Evolutionary conservation across 2,113 vertebrate genomes (phyloP), one percentile per base, ranked within the genome.

Genomic region (Gallinago jamesoni): DNA sequence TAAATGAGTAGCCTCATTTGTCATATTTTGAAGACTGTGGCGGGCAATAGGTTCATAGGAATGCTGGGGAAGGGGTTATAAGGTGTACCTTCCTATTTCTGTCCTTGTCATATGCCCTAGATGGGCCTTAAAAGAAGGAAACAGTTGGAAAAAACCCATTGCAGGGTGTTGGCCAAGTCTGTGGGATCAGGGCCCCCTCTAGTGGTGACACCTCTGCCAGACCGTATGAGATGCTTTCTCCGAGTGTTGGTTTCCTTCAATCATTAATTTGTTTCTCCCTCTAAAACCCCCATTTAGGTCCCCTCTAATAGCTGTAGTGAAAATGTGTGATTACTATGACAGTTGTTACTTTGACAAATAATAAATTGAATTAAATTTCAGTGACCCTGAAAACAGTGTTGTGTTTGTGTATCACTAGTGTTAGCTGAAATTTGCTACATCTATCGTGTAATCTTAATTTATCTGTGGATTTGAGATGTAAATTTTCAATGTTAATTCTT

Each of bases 151-250:
- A 6, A 78, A 4, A 37, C 3, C 1, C 1, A 7, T 22, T 53
- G 4, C 6, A 1, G 67, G 7, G 4, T 52, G 24, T 33, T 22
- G 64, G 27, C 16, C 16, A 2, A 19, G 57, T 84, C 39, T 31
- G 57, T 89, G 92, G 47, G 69, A 24, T 69, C 14, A 48, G 89
- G 41, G 2, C 94, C 28, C 96, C 96, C 94, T 95, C 96, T 97
- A 91, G 96, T 47, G 96, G 95, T 73, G 74, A 31, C 66, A 41
- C 8, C 30, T n/a, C 59, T 59, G 35, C 43, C 50, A 23, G 75
- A 5, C 43, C 25, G 3, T 6, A 0, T 0, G 1, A n/a, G 10
- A 3, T 31, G 6, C 37, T 69, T 20, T 50, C 15, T 47, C 19
- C 2, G 4, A 24, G 19, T 10, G 9, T 2, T 70, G 24, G 7